Percentiles rank a stretch among this genome's conserved stretches.
Evolutionary conservation across 1,140 invertebrate species (phyloP).

Genomic region (Holotrichia oblita): DNA sequence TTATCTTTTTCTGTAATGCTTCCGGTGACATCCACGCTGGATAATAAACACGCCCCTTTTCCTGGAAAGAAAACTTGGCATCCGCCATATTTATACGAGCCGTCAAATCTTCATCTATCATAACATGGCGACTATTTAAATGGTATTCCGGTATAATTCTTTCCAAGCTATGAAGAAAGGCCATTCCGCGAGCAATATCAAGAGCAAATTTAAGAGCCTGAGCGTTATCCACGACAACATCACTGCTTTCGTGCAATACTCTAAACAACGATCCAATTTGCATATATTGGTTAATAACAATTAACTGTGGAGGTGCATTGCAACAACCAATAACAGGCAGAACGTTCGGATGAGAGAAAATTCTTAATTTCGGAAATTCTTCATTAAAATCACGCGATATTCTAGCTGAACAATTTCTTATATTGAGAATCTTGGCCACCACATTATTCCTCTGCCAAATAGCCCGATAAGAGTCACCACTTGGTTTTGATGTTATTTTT

Average conservation of each 20-base stretch:
- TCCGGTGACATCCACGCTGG: conserved; percentile 99
- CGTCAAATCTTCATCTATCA: conserved; percentile 97
- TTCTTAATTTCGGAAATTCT: conserved; percentile 96
- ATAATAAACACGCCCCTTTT: conserved; percentile 77
- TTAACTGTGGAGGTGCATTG: conserved; percentile 91
- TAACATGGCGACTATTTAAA: conserved; percentile 95
- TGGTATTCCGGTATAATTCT: conserved; percentile 87
- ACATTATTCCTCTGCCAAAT: conserved; percentile 99
- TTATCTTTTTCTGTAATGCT: conserved; percentile 86
- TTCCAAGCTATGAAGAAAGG: conserved; percentile 94
- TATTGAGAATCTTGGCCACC: conserved; percentile 78
- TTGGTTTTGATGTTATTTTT: conserved; percentile 86
- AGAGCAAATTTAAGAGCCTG: conserved; percentile 92
- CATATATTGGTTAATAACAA: conserved; percentile 96
- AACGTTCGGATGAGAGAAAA: conserved; percentile 99
- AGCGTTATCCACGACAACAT: conserved; percentile 94
- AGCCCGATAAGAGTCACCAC: conserved; percentile 92
- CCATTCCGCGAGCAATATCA: conserved; percentile 93
- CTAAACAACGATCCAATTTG: conserved; percentile 93
- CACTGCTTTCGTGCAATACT: conserved; percentile 86
- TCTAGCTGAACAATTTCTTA: conserved; percentile 89
- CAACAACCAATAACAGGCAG: conserved; percentile 96
- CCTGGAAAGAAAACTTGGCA: conserved; percentile 99
- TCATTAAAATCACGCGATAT: conserved; percentile 98
- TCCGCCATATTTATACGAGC: conserved; percentile 99